Evolutionary conservation across 2,113 vertebrate genomes (phyloP), one percentile per base, ranked within the genome.

Genomic region (Osmerus eperlanus): DNA sequence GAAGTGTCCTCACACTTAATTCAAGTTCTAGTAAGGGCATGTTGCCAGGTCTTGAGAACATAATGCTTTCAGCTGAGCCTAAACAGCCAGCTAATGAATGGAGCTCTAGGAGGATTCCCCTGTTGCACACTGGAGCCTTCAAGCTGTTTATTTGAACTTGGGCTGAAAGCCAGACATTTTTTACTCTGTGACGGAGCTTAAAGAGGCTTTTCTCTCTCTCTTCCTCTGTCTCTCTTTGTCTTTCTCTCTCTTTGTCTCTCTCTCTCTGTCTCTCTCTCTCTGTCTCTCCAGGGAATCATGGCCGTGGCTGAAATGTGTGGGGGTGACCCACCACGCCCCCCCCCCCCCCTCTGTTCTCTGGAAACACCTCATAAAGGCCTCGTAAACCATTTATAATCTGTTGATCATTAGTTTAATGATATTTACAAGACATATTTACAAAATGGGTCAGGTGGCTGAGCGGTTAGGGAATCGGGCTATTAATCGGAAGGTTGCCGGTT

Each of bases 101-200:
- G 51, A 66, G 63, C 41, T 18, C 13, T 15, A 67, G 68, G 6
- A 32, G 29, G 47, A 36, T 5, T 29, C 14, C 63, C 32, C 55
- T 4, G 54, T 59, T 9, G 60, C 62, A 52, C 55, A 68, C 14
- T 18, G 29, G 41, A 69, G 67, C 13, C 59, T 69, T 58, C 5
- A 53, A 36, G 70, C 62, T 58, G 61, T 77, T 73, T 70, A 58
- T 71, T 71, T 77, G 52, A 19, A 56, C 9, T 3, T 54, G 51
- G 68, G 64, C 56, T 15, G 2, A 3, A 4, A 58, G 71, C 63
- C 74, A 74, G 65, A 12, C 23, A n/a, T 54, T 47, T 60, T 36
- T n/a, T 3, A 15, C 12, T 62, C 25, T 28, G 23, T 2, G 60
- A 62, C 3, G 16, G 5, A 28, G 15, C 29, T 28, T 32, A 28